Conservation (phyloP, 2,888 invertebrate genomes). For the Nemotelus pantherinus region DNA sequence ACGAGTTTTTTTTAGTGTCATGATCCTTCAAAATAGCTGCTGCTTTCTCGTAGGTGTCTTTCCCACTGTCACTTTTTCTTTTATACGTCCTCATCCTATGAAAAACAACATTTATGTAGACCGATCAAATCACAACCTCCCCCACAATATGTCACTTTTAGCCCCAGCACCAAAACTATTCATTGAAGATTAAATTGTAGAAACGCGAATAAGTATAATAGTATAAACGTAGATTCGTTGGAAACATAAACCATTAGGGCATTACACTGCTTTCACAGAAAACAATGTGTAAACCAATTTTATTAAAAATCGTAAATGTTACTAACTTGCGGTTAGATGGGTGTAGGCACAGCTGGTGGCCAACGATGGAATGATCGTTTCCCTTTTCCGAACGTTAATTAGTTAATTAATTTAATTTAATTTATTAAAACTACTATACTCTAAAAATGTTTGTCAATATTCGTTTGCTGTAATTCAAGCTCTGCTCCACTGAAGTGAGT, state of each 20-base stretch:
- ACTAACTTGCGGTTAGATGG: neutral
- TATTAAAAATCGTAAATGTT: neutral
- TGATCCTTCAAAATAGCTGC: neutral
- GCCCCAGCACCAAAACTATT: neutral
- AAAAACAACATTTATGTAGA: neutral
- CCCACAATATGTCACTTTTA: neutral
- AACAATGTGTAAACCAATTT: neutral
- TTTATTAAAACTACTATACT: no score
- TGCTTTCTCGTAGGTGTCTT: slow-evolving; percentile 8
- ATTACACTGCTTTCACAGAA: neutral
- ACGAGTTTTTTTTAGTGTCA: neutral
- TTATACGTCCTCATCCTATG: slow-evolving; percentile 22
- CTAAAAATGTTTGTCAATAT: no score
- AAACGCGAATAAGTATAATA: neutral
- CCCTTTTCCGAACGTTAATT: no score
- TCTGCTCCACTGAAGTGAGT: no score
- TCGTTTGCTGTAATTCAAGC: no score
- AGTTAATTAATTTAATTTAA: no score
- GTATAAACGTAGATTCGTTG: slow-evolving; percentile 1
- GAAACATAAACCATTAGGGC: neutral
- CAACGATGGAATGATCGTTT: no score
- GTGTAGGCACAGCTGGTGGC: no score
- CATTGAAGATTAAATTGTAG: neutral
- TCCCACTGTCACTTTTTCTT: neutral
- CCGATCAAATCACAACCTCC: neutral